Conservation (phyloP, 2,113 vertebrate species). For the Phrynosoma blainvillii region DNA sequence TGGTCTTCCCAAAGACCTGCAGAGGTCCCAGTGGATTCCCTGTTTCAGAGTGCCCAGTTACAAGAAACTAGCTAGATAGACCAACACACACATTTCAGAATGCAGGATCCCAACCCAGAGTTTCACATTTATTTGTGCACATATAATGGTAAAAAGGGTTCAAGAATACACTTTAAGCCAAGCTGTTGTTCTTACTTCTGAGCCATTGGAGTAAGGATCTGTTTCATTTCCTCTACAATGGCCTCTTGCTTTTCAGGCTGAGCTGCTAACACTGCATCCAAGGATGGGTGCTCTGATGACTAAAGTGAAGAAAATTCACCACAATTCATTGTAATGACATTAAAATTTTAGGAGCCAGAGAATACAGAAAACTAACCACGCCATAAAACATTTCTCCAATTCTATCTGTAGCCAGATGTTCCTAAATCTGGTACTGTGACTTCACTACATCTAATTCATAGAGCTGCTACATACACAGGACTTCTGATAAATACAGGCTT, state of each 20-base stretch:
- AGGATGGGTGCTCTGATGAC: constrained; percentile 83
- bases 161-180: neutral
- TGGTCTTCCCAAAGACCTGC: too few species aligned
- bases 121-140: neutral
- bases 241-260: constrained; percentile 84
- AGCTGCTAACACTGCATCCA: constrained; percentile 85
- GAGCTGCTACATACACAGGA: neutral
- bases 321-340: neutral
- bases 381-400: neutral
- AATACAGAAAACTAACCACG: neutral
- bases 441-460: neutral
- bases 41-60: too few species aligned
- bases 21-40: too few species aligned
- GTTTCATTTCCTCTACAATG: constrained; percentile 96
- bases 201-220: constrained; percentile 90
- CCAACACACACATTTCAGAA: too few species aligned
- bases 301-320: constrained; percentile 61
- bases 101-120: too few species aligned
- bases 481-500: neutral
- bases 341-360: neutral
- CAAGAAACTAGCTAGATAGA: too few species aligned
- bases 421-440: neutral
- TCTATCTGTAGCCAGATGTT: neutral
- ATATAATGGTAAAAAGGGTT: neutral
- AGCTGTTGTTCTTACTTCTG: constrained; percentile 86